Percentiles rank a stretch among this genome's conserved stretches.
phyloP scores from a whole-genome alignment of 2,113 vertebrate species.

The Albula goreensis region DNA sequence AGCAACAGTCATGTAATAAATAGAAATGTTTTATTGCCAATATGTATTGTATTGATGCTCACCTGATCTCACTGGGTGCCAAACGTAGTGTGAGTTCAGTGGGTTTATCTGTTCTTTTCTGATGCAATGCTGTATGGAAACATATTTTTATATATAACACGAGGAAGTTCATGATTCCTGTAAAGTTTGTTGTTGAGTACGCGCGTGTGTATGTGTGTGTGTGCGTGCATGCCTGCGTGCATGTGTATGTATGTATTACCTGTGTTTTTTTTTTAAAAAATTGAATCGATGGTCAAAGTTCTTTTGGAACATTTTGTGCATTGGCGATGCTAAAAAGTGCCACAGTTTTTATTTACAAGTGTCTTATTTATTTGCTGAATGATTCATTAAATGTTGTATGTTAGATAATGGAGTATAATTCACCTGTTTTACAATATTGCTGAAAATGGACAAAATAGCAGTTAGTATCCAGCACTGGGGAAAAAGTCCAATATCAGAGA shows the following conservation, averaged over 20 bases:
- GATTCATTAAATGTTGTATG: not conserved
- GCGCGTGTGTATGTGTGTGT: conserved; percentile 36
- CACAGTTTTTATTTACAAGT: conserved; percentile 62
- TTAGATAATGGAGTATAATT: not conserved
- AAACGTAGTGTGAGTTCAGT: conserved; percentile 42
- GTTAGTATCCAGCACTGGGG: no score
- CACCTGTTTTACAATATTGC: not conserved
- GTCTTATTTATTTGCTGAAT: conserved; percentile 54
- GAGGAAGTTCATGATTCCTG: conserved; percentile 65
- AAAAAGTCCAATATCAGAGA: no score
- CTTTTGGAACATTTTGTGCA: conserved; percentile 36
- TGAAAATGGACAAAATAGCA: not conserved
- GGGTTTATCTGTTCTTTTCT: conserved; percentile 62
- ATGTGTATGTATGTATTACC: conserved; percentile 49
- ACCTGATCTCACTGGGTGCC: conserved; percentile 30
- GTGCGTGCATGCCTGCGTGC: conserved; percentile 34
- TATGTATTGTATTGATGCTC: conserved; percentile 53
- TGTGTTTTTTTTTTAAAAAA: conserved; percentile 64
- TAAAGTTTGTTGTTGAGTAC: conserved; percentile 54
- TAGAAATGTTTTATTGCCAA: conserved; percentile 54
- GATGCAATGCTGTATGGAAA: conserved; percentile 77
- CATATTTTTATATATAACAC: conserved; percentile 76
- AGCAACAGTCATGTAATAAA: conserved; percentile 19
- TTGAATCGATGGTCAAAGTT: conserved; percentile 43
- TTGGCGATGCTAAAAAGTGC: conserved; percentile 65